phyloP scores from a whole-genome alignment of 2,113 vertebrate genomes.

The Chroicocephalus ridibundus region DNA sequence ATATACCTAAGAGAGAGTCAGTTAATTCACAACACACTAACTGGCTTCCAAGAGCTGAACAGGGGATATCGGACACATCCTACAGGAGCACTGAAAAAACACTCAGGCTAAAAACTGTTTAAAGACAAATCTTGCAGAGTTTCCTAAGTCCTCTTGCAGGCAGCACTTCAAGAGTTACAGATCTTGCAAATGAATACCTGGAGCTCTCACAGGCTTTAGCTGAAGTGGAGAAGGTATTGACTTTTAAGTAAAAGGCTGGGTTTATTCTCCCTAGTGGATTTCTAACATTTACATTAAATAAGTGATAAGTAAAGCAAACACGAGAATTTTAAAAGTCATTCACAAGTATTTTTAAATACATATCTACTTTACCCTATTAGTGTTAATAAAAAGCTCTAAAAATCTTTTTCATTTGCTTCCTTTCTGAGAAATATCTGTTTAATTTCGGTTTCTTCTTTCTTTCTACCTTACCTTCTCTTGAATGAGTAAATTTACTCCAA shows the following conservation, averaged over 20 bases:
- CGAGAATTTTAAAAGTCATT: background rate
- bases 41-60: background rate
- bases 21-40: background rate
- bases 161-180: background rate
- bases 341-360: background rate
- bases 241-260: background rate
- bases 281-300: conserved; percentile 53
- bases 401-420: background rate
- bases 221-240: background rate
- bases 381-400: background rate
- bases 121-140: background rate
- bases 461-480: background rate
- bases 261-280: background rate
- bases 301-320: conserved; percentile 25
- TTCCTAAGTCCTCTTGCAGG: background rate
- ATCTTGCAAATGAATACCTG: background rate
- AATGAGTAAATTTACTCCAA: conserved; percentile 9
- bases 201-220: background rate
- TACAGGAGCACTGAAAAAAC: background rate
- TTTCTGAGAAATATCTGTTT: background rate
- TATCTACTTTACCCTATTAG: background rate
- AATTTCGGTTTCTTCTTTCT: background rate
- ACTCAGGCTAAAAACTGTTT: background rate
- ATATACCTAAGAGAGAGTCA: background rate
- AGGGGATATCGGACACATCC: background rate